phyloP scores from a whole-genome alignment of 2,113 vertebrate species.

The Peromyscus leucopus region DNA sequence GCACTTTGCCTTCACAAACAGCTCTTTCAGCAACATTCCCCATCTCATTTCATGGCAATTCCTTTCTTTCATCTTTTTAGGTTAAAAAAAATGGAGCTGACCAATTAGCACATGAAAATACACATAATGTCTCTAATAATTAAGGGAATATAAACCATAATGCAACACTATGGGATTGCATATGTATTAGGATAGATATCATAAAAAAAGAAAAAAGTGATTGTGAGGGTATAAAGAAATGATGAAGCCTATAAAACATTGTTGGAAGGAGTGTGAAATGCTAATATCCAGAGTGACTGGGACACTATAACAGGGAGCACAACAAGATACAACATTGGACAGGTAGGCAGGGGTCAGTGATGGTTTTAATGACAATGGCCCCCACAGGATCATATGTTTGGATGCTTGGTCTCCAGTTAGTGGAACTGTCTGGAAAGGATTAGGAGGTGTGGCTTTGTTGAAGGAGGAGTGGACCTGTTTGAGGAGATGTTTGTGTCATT shows the following conservation, averaged over 20 bases:
- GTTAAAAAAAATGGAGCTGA: background rate
- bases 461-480: no score
- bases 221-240: background rate
- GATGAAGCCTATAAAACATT: background rate
- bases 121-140: background rate
- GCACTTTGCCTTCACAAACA: background rate
- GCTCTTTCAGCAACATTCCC: background rate
- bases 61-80: background rate
- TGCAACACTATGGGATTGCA: background rate
- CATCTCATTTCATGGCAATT: background rate
- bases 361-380: no score
- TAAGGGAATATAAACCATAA: background rate
- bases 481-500: no score
- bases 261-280: background rate
- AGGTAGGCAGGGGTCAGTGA: background rate
- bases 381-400: no score
- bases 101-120: background rate
- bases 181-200: background rate
- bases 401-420: no score
- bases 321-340: background rate
- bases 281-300: background rate
- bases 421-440: no score
- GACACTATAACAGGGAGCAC: no score
- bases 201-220: background rate
- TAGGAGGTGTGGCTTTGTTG: no score